These are phyloP conservation scores for Acleris cristana DNA, from an alignment of 2,888 invertebrate species.

Conservation along the genomic window DNA sequence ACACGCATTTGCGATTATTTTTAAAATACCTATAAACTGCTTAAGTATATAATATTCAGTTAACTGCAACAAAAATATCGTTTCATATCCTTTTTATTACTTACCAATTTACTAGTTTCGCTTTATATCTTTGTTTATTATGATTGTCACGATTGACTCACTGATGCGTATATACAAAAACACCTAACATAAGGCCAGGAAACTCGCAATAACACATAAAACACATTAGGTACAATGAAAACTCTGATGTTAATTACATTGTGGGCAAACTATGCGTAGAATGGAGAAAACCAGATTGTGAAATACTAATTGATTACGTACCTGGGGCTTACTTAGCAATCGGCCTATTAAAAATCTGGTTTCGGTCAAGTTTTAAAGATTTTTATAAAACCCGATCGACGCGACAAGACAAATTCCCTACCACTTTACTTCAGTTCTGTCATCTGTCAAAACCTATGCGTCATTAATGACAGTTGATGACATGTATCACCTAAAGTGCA, in stretches of 20 bases:
- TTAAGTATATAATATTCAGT: not conserved
- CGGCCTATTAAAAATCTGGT: constrained; percentile 47
- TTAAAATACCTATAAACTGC: too few relatives aligned
- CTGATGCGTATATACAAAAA: constrained; percentile 29
- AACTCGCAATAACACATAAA: constrained; percentile 17
- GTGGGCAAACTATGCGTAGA: not conserved
- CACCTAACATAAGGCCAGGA: constrained; percentile 11
- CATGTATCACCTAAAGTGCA: not conserved
- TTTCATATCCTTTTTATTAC: not conserved
- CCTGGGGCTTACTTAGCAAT: constrained; percentile 50
- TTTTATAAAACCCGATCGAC: constrained; percentile 19
- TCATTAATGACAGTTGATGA: constrained; percentile 1
- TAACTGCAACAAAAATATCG: not conserved
- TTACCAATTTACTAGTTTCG: not conserved
- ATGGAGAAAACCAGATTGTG: constrained; percentile 49
- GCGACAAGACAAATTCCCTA: not conserved
- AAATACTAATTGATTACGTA: constrained; percentile 41
- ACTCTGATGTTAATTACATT: constrained; percentile 1
- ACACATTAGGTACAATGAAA: not conserved
- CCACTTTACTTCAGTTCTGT: not conserved
- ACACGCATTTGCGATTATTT: too few relatives aligned
- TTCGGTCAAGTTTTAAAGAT: constrained; percentile 44
- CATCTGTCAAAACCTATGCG: constrained; percentile 1
- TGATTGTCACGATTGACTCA: constrained; percentile 29
- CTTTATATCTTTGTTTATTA: constrained; percentile 21